Evolutionary conservation across 2,113 vertebrate species (phyloP).

Genomic region (Lepisosteus oculatus): DNA sequence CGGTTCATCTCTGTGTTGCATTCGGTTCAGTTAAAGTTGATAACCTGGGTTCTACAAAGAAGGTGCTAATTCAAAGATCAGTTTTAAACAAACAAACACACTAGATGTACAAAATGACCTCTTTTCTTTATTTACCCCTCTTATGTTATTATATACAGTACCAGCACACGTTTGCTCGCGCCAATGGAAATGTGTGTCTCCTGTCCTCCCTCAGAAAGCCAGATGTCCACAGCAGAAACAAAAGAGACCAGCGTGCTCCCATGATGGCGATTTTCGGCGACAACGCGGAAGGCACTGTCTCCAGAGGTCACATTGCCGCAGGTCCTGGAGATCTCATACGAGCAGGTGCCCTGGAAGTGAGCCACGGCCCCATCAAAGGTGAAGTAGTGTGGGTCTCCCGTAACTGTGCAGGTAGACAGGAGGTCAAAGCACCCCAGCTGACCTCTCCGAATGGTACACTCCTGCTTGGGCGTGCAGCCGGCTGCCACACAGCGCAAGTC

Average conservation of each 20-base stretch:
- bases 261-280: constrained; percentile 51
- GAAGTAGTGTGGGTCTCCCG: constrained; percentile 68
- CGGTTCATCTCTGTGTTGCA: too few relatives aligned
- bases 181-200: constrained; percentile 40
- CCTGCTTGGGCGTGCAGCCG: constrained; percentile 37
- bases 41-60: too few relatives aligned
- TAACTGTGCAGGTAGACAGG: constrained; percentile 56
- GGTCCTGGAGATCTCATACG: constrained; percentile 56
- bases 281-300: constrained; percentile 40
- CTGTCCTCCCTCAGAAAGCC: constrained; percentile 29
- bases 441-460: constrained; percentile 46
- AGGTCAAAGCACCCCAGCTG: constrained; percentile 36
- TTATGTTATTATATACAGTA: constrained; percentile 14
- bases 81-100: too few relatives aligned
- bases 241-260: constrained; percentile 50
- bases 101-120: too few relatives aligned
- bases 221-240: constrained; percentile 55
- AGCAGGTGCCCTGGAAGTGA: constrained; percentile 70
- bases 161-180: constrained; percentile 43
- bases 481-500: constrained; percentile 38
- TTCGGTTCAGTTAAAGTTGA: too few relatives aligned
- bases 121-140: too few relatives aligned
- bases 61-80: too few relatives aligned
- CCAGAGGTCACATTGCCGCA: constrained; percentile 18
- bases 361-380: constrained; percentile 66